Evolutionary conservation across 2,888 invertebrate species (phyloP).

Genomic region (Hypercompe scribonia): DNA sequence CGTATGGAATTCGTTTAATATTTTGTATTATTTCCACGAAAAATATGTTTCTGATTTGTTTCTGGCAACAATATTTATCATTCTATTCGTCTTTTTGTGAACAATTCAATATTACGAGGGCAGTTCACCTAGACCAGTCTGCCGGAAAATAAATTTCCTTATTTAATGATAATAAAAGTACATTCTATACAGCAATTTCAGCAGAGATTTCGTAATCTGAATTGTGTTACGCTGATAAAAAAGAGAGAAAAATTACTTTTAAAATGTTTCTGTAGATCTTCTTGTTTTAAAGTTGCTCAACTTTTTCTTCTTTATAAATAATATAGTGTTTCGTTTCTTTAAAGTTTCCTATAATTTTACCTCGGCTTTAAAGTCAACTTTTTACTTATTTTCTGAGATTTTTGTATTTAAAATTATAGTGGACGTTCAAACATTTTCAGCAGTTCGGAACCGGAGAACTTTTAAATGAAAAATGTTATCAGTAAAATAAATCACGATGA

Average conservation of each 20-base stretch:
- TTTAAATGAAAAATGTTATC: constrained; percentile 10
- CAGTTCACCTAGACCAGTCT: neutral
- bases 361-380: constrained; percentile 5
- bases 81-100: neutral
- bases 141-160: neutral
- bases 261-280: neutral
- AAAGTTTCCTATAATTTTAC: neutral
- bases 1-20: neutral
- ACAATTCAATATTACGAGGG: neutral
- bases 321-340: neutral
- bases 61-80: neutral
- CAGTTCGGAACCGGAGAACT: neutral
- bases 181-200: neutral
- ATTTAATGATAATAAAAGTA: neutral
- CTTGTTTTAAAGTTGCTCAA: neutral
- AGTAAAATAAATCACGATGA: constrained; percentile 13
- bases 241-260: neutral
- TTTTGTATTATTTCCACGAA: neutral
- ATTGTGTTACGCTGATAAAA: neutral
- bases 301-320: neutral
- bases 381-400: constrained; percentile 2
- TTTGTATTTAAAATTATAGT: constrained; percentile 12
- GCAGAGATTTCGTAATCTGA: neutral
- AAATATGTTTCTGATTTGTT: neutral
- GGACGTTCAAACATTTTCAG: neutral